Percentiles rank a stretch among this genome's conserved stretches.
phyloP scores from a whole-genome alignment of 2,888 invertebrate species.

The Lithosia quadra region DNA sequence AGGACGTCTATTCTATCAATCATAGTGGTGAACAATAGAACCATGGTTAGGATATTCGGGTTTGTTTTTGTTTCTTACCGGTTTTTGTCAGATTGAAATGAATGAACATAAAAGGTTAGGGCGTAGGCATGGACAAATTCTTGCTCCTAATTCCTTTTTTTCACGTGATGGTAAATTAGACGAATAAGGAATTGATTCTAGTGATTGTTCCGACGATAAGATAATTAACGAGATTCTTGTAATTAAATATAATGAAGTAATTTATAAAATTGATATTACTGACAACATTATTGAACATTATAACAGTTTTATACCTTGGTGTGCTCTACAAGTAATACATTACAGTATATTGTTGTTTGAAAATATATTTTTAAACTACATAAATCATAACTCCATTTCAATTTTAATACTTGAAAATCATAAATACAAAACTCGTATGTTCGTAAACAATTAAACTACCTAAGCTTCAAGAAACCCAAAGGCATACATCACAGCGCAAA shows the following conservation, averaged over 20 bases:
- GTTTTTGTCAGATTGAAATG: not conserved
- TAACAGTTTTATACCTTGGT: no score
- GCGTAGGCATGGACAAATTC: not conserved
- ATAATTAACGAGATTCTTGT: not conserved
- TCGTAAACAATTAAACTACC: conserved; percentile 33
- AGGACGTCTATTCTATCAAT: not conserved
- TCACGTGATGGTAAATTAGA: not conserved
- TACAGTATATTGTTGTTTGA: no score
- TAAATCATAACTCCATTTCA: no score
- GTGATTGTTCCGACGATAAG: not conserved
- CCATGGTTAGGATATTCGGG: not conserved
- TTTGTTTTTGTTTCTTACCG: conserved; percentile 4
- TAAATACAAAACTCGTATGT: conserved; percentile 18
- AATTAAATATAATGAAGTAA: no score
- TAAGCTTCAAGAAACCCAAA: conserved; percentile 19
- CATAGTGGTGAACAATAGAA: not conserved
- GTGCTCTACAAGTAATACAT: no score
- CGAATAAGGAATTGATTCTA: not conserved
- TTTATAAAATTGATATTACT: no score
- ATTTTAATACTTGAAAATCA: not conserved
- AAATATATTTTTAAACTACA: no score
- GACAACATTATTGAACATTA: no score
- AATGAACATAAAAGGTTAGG: not conserved
- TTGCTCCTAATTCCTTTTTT: no score
- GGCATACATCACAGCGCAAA: conserved; percentile 36